Percentiles rank a stretch among this genome's conserved stretches.
Evolutionary conservation across 2,113 vertebrate genomes (phyloP).

Genomic region (Pelecanoides urinatrix): DNA sequence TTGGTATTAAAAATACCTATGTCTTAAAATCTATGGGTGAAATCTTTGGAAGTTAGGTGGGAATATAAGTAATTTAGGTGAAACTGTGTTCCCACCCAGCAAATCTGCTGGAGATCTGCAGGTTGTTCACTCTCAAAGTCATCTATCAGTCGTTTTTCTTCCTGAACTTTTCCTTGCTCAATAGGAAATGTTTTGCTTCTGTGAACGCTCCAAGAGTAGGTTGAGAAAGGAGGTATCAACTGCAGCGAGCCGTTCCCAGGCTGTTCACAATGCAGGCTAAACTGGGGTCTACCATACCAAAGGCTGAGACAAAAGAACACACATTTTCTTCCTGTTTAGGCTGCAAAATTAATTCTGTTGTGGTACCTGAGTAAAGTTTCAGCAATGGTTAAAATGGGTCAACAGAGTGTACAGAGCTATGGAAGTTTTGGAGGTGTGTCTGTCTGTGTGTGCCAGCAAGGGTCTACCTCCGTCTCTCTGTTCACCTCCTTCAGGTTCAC

Average conservation of each 20-base stretch:
- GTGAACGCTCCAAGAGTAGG: neutral
- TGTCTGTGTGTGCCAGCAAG: neutral
- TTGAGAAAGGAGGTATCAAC: neutral
- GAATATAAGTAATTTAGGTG: neutral
- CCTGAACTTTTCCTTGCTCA: neutral
- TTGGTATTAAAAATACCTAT: neutral
- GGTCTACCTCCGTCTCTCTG: neutral
- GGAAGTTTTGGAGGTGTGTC: neutral
- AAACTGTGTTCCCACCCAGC: neutral
- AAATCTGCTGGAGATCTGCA: neutral
- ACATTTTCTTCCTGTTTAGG: neutral
- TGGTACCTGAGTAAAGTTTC: neutral
- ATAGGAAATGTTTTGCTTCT: neutral
- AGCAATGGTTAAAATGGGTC: neutral
- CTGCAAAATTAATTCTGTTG: neutral
- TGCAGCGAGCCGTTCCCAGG: neutral
- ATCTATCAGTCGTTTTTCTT: neutral
- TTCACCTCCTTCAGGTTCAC: neutral
- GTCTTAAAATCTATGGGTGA: neutral
- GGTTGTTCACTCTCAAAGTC: neutral
- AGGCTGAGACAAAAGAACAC: neutral
- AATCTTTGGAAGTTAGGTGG: neutral
- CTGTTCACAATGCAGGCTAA: neutral
- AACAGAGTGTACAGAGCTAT: neutral
- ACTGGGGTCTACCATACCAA: neutral